phyloP scores from a whole-genome alignment of 2,888 invertebrate genomes.

The Julus scandinavius region DNA sequence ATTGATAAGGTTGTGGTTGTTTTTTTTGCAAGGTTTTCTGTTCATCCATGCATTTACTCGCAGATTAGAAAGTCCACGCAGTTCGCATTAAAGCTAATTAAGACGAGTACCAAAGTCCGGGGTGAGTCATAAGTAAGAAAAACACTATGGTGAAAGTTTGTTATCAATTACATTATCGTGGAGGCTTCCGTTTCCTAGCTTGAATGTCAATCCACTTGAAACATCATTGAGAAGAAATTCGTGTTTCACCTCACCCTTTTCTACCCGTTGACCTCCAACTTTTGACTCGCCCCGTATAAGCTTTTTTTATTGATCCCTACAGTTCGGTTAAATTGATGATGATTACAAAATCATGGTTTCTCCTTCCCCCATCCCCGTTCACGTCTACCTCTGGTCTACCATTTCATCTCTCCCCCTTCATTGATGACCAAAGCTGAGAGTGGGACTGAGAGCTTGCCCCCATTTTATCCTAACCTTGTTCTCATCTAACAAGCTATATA shows the following conservation, averaged over 20 bases:
- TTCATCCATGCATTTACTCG: too few relatives aligned
- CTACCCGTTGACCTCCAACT: background rate
- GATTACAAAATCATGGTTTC: background rate
- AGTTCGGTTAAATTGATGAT: background rate
- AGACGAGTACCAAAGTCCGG: background rate
- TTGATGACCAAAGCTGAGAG: background rate
- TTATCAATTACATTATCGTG: background rate
- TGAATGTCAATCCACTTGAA: background rate
- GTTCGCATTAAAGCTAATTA: too few relatives aligned
- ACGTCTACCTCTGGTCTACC: conserved; percentile 14
- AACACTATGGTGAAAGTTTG: background rate
- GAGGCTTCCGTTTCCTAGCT: background rate
- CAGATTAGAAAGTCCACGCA: too few relatives aligned
- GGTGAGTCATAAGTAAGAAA: background rate
- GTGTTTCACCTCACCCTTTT: too few relatives aligned
- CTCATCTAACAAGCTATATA: background rate
- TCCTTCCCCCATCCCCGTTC: background rate
- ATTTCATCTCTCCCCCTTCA: background rate
- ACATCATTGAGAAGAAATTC: background rate
- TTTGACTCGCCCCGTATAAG: background rate
- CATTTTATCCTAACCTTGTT: background rate
- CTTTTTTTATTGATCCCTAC: background rate
- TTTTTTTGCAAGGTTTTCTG: too few relatives aligned
- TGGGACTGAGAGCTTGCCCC: background rate
- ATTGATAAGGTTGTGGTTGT: too few relatives aligned